A percentile compares a stretch with the other conserved stretches of the same genome.
phyloP scores from a whole-genome alignment of 2,888 invertebrate genomes.

The Eulithis testata region DNA sequence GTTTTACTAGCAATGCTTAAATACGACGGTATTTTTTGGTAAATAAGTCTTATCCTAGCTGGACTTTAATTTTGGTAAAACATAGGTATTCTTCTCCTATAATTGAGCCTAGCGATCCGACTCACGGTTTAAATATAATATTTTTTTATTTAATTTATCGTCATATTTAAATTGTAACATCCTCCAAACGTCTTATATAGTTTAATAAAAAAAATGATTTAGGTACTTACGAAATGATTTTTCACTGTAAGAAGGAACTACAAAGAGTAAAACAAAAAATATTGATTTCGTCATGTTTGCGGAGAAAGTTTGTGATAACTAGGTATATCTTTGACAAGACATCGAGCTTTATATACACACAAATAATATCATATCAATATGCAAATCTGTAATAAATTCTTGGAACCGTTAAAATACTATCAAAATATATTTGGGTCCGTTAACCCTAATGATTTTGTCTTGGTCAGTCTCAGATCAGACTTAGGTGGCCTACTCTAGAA shows the following conservation, averaged over 20 bases:
- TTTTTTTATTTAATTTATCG: no score
- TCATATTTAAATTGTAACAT: not conserved
- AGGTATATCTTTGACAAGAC: not conserved
- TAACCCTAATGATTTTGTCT: conserved; percentile 6
- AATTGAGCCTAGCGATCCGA: no score
- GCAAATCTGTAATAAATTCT: conserved; percentile 16
- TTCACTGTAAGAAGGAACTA: conserved; percentile 13
- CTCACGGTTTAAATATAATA: no score
- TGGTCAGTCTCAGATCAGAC: not conserved
- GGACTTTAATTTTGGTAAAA: no score
- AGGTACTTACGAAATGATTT: conserved; percentile 25
- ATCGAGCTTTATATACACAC: conserved; percentile 23
- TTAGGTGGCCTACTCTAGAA: conserved; percentile 5
- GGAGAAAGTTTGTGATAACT: conserved; percentile 12
- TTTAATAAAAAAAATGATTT: not conserved
- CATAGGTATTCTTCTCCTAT: no score
- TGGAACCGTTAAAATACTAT: conserved; percentile 11
- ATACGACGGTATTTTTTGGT: no score
- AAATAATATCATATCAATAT: conserved; percentile 24
- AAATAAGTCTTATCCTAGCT: no score
- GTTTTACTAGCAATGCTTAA: no score
- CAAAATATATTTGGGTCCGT: conserved; percentile 11
- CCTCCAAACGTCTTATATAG: no score
- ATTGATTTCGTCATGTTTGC: conserved; percentile 17
- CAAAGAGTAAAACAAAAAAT: conserved; percentile 9